Conservation (phyloP, 1,140 invertebrate species). For the Melanaphis sacchari region DNA sequence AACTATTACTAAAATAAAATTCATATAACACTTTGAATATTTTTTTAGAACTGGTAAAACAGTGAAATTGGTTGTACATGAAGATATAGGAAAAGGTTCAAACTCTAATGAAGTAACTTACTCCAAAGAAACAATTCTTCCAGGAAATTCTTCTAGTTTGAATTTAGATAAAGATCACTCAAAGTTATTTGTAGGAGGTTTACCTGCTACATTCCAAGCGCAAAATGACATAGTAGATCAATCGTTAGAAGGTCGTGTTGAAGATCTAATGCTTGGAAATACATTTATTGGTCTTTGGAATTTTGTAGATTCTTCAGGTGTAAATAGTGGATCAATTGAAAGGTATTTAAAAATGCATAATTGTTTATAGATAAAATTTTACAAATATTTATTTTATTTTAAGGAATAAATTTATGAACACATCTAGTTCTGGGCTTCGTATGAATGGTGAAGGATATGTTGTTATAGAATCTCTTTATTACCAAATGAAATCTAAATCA, state of each 20-base stretch:
- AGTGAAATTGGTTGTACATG: constrained; percentile 74
- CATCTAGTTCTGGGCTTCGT: constrained; percentile 75
- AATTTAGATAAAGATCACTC: constrained; percentile 86
- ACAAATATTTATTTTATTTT: not conserved
- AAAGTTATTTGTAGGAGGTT: constrained; percentile 90
- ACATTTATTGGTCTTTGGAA: constrained; percentile 94
- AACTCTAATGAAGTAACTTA: constrained; percentile 66
- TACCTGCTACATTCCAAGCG: constrained; percentile 75
- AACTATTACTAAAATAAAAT: not conserved
- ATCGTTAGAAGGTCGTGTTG: constrained; percentile 88
- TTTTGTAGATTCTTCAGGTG: constrained; percentile 75
- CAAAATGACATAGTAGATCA: constrained; percentile 74
- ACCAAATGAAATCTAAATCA: constrained; percentile 67
- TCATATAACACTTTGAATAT: not conserved
- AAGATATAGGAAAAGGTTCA: constrained; percentile 75
- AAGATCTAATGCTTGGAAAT: constrained; percentile 88
- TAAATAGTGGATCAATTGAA: constrained; percentile 73
- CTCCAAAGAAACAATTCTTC: constrained; percentile 70
- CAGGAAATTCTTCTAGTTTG: constrained; percentile 79
- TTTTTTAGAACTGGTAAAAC: constrained; percentile 77
- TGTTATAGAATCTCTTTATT: constrained; percentile 70
- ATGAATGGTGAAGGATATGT: constrained; percentile 89
- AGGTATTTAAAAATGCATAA: constrained; percentile 66
- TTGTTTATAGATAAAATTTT: not conserved
- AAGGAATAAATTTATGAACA: constrained; percentile 72